phyloP scores from a whole-genome alignment of 2,797 vertebrate species.

The Astyanax mexicanus region DNA sequence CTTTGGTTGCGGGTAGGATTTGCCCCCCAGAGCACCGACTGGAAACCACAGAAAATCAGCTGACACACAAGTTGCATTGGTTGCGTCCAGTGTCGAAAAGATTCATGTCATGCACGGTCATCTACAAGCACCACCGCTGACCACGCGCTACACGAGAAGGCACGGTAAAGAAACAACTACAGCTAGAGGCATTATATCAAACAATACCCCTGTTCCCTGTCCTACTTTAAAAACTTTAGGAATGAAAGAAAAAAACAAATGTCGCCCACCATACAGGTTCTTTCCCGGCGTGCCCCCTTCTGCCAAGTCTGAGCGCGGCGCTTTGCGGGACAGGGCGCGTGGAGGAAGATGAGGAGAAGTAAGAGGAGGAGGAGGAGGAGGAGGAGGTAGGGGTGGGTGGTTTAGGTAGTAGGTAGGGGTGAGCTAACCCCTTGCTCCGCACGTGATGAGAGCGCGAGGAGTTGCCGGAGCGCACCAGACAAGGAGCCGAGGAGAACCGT shows the following conservation, averaged over 20 bases:
- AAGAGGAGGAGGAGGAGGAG: neutral
- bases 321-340: conserved; percentile 13
- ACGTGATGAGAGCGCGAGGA: conserved; percentile 48
- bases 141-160: neutral
- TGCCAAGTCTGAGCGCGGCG: conserved; percentile 45
- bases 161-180: conserved; percentile 14
- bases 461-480: conserved; percentile 32
- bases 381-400: neutral
- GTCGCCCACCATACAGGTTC: conserved; percentile 47
- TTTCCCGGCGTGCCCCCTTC: conserved; percentile 42
- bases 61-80: conserved; percentile 63
- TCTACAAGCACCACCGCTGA: neutral
- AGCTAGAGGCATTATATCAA: neutral
- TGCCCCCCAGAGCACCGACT: conserved; percentile 57
- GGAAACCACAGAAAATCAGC: conserved; percentile 57
- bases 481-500: conserved; percentile 54
- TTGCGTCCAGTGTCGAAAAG: conserved; percentile 59
- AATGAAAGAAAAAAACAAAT: conserved; percentile 48
- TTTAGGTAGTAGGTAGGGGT: neutral
- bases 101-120: conserved; percentile 10
- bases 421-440: neutral
- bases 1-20: conserved; percentile 47
- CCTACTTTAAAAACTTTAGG: conserved; percentile 62
- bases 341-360: neutral
- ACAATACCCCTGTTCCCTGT: conserved; percentile 53